phyloP scores from a whole-genome alignment of 2,888 invertebrate genomes.

The Ochropacha duplaris region DNA sequence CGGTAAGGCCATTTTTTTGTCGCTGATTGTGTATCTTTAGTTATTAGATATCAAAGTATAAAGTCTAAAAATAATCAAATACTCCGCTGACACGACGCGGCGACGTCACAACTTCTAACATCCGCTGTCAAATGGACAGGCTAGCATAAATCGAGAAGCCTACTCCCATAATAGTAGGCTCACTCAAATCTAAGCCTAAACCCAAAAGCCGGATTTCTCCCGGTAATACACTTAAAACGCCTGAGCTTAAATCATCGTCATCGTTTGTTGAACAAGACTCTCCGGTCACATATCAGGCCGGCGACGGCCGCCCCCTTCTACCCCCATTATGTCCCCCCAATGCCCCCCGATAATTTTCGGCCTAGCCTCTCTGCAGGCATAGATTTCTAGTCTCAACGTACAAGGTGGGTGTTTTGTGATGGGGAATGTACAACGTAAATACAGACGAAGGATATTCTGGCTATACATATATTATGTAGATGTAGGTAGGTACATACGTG shows the following conservation, averaged over 20 bases:
- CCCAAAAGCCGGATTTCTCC: conserved; percentile 79
- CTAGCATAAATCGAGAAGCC: conserved; percentile 73
- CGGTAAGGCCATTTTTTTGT: too few relatives aligned
- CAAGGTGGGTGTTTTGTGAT: conserved; percentile 67
- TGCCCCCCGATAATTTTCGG: conserved; percentile 70
- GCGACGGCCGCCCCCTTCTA: conserved; percentile 52
- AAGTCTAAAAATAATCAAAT: conserved; percentile 8
- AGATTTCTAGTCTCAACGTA: conserved; percentile 73
- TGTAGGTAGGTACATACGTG: neutral
- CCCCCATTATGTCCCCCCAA: conserved; percentile 21
- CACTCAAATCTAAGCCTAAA: conserved; percentile 77
- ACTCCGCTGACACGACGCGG: conserved; percentile 11
- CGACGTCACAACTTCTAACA: conserved; percentile 18
- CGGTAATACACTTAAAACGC: conserved; percentile 82
- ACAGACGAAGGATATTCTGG: conserved; percentile 43
- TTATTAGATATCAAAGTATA: too few relatives aligned
- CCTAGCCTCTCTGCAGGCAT: conserved; percentile 68
- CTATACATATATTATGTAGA: conserved; percentile 4
- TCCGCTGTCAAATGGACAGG: conserved; percentile 48
- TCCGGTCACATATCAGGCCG: conserved; percentile 81
- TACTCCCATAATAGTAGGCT: conserved; percentile 67
- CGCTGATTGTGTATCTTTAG: too few relatives aligned
- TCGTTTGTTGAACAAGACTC: conserved; percentile 83
- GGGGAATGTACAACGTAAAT: conserved; percentile 55
- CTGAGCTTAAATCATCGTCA: conserved; percentile 83